phyloP scores from a whole-genome alignment of 1,140 invertebrate species.

The Philaenus spumarius region DNA sequence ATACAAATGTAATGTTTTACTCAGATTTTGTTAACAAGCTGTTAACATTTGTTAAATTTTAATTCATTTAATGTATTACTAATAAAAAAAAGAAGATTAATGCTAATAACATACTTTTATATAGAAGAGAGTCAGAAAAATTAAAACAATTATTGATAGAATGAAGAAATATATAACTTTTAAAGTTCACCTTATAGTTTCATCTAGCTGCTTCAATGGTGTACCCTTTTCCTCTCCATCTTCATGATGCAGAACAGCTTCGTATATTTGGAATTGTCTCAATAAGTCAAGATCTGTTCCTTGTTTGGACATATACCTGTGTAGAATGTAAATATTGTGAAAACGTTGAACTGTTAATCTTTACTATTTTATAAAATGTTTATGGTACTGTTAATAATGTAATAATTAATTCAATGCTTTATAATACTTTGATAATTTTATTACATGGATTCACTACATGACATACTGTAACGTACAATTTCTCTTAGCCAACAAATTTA shows the following conservation, averaged over 20 bases:
- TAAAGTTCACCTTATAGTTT: conserved; percentile 67
- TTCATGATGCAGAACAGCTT: conserved; percentile 86
- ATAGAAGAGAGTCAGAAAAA: neutral
- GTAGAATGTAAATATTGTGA: conserved; percentile 4
- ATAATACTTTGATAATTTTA: too few relatives aligned
- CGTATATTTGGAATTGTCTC: conserved; percentile 92
- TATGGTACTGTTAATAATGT: too few relatives aligned
- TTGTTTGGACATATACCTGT: conserved; percentile 81
- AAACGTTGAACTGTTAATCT: neutral
- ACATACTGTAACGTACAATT: too few relatives aligned
- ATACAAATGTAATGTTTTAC: too few relatives aligned
- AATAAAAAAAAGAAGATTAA: too few relatives aligned
- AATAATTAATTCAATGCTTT: too few relatives aligned
- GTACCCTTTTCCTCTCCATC: conserved; percentile 69
- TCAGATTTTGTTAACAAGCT: too few relatives aligned
- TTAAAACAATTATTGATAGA: conserved; percentile 1
- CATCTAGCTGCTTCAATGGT: conserved; percentile 66
- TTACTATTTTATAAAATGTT: neutral
- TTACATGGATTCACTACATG: too few relatives aligned
- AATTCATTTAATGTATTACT: too few relatives aligned
- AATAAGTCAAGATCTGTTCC: conserved; percentile 89
- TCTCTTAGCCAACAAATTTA: too few relatives aligned
- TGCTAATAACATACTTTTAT: too few relatives aligned
- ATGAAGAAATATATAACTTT: conserved; percentile 14
- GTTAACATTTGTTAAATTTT: too few relatives aligned